Conservation (phyloP, 2,797 vertebrate species). For the Diglossa cyanea region DNA sequence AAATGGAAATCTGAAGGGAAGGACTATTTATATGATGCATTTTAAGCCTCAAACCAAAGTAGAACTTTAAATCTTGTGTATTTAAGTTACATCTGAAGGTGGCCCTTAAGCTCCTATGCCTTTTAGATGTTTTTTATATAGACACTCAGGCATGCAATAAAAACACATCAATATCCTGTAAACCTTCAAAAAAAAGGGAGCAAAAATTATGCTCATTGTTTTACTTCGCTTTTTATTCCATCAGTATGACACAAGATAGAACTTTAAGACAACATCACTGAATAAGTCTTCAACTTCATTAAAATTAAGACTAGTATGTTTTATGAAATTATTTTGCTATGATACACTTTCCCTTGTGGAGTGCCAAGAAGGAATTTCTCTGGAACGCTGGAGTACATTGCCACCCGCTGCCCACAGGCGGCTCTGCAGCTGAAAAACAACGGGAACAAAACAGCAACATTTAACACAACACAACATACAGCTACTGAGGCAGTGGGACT, state of each 20-base stretch:
- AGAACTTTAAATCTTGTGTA: not conserved
- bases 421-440: constrained; percentile 53
- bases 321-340: constrained; percentile 60
- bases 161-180: not conserved
- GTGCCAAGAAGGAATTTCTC: constrained; percentile 8
- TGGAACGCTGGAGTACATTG: constrained; percentile 64
- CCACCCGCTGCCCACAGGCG: constrained; percentile 64
- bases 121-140: not conserved
- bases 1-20: not conserved
- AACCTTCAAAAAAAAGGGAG: not conserved
- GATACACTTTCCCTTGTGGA: constrained; percentile 64
- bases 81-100: not conserved
- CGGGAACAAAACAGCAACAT: not conserved
- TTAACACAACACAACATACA: constrained; percentile 44
- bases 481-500: not conserved
- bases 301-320: constrained; percentile 69
- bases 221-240: constrained; percentile 77
- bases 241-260: constrained; percentile 72
- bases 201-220: constrained; percentile 31
- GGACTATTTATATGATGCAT: not conserved
- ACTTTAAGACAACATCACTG: constrained; percentile 66
- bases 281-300: constrained; percentile 57
- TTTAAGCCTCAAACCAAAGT: not conserved
- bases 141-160: not conserved
- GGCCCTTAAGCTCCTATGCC: not conserved